Base-by-base conservation (phyloP, 2,797 vertebrate genomes). In the Tapirus indicus region DNA sequence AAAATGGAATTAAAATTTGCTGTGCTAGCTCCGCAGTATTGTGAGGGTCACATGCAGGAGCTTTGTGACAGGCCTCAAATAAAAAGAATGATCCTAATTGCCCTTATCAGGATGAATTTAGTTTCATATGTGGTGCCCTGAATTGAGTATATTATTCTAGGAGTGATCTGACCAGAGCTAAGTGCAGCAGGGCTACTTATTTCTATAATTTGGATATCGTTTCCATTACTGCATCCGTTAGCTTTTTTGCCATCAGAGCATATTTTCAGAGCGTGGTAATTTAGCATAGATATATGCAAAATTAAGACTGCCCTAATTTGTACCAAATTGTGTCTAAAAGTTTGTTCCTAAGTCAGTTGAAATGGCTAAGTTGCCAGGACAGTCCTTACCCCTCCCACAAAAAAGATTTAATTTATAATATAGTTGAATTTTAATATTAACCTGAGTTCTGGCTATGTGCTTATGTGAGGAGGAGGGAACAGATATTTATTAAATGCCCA, bases 181-280 rank as follows among this genome's bases (percentile, higher is more conserved):
- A 92, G 66, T 62, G 49, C 52, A 72, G 9, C 68, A 91, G 29
- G 69, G 7, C 25, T 79, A 13, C 88, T 96, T 92, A 71, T 83
- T 94, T 88, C 74, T 94, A 9, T 97, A 87, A 71, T 75, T 75
- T 93, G 32, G 54, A 66, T 94, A 74, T 91, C 84, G 35, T 35
- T 91, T 88, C 44, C 44, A 60, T 85, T 79, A 88, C n/a, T 80
- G 58, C 35, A 85, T 79, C 44, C 14, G 66, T 89, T 96, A 16
- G 44, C 66, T 84, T 54, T 85, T 94, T 91, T 49, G 11, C 41
- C 17, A 75, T 68, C 72, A 77, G 71, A 86, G 44, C 25, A 18
- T 74, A 68, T 91, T 92, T 92, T 79, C 47, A 85, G 47, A 91
- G 49, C 32, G 10, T 72, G 41, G 44, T 84, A 44, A 87, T 91